Conservation (phyloP, 2,797 vertebrate genomes). For the Poecile montanus region DNA sequence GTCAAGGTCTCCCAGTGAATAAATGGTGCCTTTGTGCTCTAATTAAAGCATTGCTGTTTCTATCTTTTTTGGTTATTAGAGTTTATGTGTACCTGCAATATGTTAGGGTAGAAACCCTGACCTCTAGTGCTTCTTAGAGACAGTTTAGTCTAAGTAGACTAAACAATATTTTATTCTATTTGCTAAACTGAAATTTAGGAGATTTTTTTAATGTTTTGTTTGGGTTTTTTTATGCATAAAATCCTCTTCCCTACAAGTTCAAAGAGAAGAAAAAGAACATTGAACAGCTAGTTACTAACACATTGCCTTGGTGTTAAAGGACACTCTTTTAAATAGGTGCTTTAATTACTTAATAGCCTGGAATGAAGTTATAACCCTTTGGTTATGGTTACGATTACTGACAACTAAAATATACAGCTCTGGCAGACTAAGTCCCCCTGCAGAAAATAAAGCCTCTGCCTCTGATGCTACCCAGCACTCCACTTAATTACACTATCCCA, state of each 20-base stretch:
- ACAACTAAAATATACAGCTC: not conserved
- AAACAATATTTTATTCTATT: not conserved
- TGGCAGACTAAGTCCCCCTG: not conserved
- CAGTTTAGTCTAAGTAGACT: not conserved
- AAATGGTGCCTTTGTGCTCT: not conserved
- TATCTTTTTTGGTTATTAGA: not conserved
- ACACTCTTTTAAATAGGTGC: not conserved
- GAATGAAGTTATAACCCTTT: conserved; percentile 4
- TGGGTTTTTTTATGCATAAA: not conserved
- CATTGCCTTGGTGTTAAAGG: not conserved
- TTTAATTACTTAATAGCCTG: conserved; percentile 9
- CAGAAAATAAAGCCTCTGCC: conserved; percentile 11
- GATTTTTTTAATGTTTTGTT: not conserved
- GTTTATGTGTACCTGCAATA: not conserved
- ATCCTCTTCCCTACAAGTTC: not conserved
- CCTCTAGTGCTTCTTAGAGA: not conserved
- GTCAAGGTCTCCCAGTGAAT: not conserved
- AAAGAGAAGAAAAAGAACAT: not conserved
- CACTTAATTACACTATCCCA: conserved; percentile 25
- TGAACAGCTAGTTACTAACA: not conserved
- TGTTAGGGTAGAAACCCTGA: not conserved
- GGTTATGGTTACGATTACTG: not conserved
- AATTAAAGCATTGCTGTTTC: conserved; percentile 30
- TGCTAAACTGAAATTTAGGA: not conserved
- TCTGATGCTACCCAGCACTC: not conserved